These are phyloP conservation scores for Ascaphus truei DNA, from an alignment of 2,113 vertebrate genomes.

Conservation along the genomic window DNA sequence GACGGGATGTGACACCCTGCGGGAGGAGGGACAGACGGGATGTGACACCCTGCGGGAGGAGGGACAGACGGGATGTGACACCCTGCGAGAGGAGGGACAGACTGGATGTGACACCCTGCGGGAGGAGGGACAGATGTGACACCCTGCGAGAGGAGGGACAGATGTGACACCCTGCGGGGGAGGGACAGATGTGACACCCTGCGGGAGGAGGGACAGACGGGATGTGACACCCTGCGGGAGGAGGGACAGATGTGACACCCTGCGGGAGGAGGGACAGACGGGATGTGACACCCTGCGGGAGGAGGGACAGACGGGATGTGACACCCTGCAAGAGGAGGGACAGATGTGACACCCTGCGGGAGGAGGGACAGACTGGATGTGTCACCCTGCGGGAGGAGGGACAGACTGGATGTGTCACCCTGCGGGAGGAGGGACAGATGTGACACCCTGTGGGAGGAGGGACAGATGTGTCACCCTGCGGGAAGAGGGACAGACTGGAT, in stretches of 20 bases:
- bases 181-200: too few species aligned
- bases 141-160: background rate
- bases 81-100: background rate
- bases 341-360: too few species aligned
- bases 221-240: background rate
- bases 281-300: background rate
- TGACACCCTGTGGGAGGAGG: background rate
- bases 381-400: background rate
- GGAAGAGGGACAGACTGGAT: background rate
- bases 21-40: background rate
- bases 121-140: background rate
- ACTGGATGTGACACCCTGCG: background rate
- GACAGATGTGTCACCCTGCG: background rate
- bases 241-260: background rate
- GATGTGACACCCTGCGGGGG: too few species aligned
- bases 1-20: background rate
- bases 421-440: too few species aligned
- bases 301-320: background rate
- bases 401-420: background rate
- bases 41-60: background rate
- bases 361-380: conserved; percentile 12
- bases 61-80: background rate
- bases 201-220: background rate
- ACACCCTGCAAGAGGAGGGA: background rate
- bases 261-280: background rate